These are phyloP conservation scores for Ostrea edulis DNA, from an alignment of 1,140 invertebrate genomes.

Conservation along the genomic window DNA sequence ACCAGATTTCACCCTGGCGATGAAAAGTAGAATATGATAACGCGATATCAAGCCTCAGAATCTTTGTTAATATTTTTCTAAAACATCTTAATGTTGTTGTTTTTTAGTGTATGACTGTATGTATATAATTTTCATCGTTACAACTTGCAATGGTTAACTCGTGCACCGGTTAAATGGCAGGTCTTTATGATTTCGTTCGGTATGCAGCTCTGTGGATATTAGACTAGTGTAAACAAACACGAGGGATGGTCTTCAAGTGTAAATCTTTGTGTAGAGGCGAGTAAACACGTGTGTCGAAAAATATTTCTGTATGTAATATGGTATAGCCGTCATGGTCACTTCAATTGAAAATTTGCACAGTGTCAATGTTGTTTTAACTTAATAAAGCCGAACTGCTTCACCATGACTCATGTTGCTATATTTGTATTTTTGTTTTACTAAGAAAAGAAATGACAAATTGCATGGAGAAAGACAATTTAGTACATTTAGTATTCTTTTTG, in stretches of 20 bases:
- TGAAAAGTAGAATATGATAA: conserved; percentile 16
- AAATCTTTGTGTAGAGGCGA: not conserved
- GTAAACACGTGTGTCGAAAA: not conserved
- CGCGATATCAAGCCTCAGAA: not conserved
- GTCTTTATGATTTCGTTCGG: not conserved
- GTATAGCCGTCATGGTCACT: not conserved
- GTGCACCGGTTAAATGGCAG: too few species aligned
- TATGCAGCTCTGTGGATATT: not conserved
- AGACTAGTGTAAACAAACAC: not conserved
- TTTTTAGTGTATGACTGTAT: too few species aligned
- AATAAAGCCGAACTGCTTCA: not conserved
- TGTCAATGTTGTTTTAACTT: not conserved
- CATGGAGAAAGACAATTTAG: too few species aligned
- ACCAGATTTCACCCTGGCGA: not conserved
- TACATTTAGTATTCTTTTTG: too few species aligned
- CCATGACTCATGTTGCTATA: not conserved
- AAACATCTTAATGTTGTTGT: not conserved
- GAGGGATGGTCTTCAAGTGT: not conserved
- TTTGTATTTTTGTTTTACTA: too few species aligned
- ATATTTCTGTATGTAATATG: not conserved
- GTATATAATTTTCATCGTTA: too few species aligned
- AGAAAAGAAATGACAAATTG: too few species aligned
- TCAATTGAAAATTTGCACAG: not conserved
- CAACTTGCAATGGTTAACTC: too few species aligned
- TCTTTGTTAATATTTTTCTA: not conserved